Base-by-base conservation (phyloP, 2,797 vertebrate genomes). In the Arrhamphus sclerolepis region DNA sequence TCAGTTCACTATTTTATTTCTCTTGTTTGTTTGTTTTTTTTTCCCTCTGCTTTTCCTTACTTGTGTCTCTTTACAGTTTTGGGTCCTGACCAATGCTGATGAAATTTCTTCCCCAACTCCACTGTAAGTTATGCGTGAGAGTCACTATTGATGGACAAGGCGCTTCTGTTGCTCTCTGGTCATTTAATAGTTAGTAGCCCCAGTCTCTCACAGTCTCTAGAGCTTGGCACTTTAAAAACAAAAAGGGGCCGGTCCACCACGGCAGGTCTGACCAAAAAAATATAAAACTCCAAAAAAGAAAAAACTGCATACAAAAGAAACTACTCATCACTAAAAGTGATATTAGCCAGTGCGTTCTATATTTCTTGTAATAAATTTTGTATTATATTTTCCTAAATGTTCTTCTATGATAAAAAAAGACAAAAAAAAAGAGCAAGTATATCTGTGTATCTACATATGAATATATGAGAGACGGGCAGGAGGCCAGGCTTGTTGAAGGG, bases 301-400 rank as follows among this genome's bases (percentile, higher is more conserved):
- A 80, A 75, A 61, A 46, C 56, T 82, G 58, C 60, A 76, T 77
- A 79, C 70, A 73, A 44, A 80, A 58, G 83, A 89, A 92, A 88
- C 83, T 92, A 90, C 88, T 81, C 63, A 83, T 93, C 91, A 92
- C 92, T 92, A 26, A 89, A 89, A 92, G 93, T 92, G 91, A 91
- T 72, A 81, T 86, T 91, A 92, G 92, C 86, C 78, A 91, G 92
- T 93, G 89, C 94, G 93, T 91, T 94, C 92, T 95, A 94, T 93
- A 92, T 95, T 96, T 96, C 94, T 95, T 92, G 91, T 94, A 94
- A 90, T 85, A 85, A 76, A 94, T 94, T 96, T 97, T 98, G 93
- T 97, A 97, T 95, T 97, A 94, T 98, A 97, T 98, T 98, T 98
- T 97, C 95, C 92, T 97, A 97, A 96, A 95, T 92, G 89, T 94